phyloP scores from a whole-genome alignment of 2,797 vertebrate species.

The Ctenosaura bakeri region DNA sequence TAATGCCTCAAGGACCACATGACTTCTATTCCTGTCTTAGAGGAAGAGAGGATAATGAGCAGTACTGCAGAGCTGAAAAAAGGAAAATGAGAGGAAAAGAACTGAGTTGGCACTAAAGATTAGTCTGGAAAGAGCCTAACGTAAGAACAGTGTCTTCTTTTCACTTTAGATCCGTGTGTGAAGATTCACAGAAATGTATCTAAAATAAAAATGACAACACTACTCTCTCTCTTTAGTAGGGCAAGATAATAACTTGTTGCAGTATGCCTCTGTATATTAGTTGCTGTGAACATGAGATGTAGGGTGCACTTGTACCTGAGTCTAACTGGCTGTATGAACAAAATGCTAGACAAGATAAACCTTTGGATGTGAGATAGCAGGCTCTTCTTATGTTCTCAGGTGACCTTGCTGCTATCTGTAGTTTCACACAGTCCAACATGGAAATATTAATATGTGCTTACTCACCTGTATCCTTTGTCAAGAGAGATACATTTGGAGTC shows the following conservation, averaged over 20 bases:
- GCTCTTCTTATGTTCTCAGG: no score
- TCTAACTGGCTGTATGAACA: no score
- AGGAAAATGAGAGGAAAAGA: neutral
- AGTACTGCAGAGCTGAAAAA: neutral
- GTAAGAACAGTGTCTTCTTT: neutral
- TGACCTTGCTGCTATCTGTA: neutral
- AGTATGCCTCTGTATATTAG: no score
- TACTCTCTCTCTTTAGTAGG: neutral
- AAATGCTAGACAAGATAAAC: no score
- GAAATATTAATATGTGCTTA: neutral
- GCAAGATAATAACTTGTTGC: neutral
- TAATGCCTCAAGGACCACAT: no score
- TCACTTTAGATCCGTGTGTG: neutral
- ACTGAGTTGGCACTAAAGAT: neutral
- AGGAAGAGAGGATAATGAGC: neutral
- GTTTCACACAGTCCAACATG: neutral
- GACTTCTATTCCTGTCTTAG: no score
- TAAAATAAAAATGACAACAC: neutral
- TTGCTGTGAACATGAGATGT: no score
- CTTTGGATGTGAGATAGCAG: neutral
- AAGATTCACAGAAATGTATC: neutral
- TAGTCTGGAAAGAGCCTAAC: neutral
- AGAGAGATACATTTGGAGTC: conserved; percentile 92
- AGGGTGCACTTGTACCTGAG: no score
- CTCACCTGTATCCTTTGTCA: conserved; percentile 90